A percentile compares a stretch with the other conserved stretches of the same genome.
Conservation (phyloP, 2,797 vertebrate species). For the Acanthornis magna region DNA sequence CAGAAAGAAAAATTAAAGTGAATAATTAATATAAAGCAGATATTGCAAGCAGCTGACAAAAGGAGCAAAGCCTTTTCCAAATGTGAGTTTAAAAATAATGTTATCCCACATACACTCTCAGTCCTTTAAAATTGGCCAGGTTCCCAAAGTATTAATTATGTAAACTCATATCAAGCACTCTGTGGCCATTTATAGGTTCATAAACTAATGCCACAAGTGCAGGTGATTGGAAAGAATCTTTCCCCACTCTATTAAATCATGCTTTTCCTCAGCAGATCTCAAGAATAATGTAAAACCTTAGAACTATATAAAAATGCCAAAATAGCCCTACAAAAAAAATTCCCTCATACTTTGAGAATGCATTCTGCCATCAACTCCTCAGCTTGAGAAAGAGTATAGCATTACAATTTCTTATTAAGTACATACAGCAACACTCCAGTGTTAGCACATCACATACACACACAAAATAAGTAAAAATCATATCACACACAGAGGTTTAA, state of each 20-base stretch:
- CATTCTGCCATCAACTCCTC: neutral
- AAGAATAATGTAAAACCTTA: neutral
- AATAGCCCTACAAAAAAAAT: neutral
- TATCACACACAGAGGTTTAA: neutral
- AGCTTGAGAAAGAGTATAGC: neutral
- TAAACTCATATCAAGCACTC: conserved; percentile 1
- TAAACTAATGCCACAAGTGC: neutral
- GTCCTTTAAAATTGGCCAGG: neutral
- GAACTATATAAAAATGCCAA: neutral
- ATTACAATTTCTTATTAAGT: neutral
- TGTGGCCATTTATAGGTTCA: conserved; percentile 13
- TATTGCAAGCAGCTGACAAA: neutral
- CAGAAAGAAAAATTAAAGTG: neutral
- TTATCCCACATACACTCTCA: neutral
- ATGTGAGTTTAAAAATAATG: neutral
- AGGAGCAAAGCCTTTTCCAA: neutral
- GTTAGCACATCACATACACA: neutral
- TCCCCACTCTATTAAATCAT: neutral
- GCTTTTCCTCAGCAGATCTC: neutral
- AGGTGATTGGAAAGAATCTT: neutral
- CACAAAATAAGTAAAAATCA: neutral
- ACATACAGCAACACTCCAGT: rapidly evolving
- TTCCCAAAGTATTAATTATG: conserved; percentile 33
- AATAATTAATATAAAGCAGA: neutral
- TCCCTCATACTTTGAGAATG: neutral